Evolutionary conservation across 2,113 vertebrate genomes (phyloP).

Genomic region (Scalopus aquaticus): DNA sequence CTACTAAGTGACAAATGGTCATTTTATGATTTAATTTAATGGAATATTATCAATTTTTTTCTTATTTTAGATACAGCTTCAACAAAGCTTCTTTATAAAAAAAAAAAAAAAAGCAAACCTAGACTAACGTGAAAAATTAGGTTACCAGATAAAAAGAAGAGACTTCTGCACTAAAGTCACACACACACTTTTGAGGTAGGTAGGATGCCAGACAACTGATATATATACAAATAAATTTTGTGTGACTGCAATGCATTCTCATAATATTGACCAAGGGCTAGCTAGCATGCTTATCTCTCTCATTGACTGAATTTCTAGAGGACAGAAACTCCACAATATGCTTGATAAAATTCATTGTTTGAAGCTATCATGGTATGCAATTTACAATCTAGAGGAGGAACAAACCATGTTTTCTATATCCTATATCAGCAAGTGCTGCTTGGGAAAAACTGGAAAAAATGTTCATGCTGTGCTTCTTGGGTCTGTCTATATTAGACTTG

Average conservation of each 20-base stretch:
- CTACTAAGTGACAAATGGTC: not conserved
- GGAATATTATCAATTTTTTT: not conserved
- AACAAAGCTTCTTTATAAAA: not conserved
- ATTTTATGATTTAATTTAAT: not conserved
- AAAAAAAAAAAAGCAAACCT: not conserved
- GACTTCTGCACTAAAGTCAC: not conserved
- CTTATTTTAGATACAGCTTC: not conserved
- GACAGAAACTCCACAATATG: not conserved
- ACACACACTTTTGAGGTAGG: not conserved
- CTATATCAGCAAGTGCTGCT: not conserved
- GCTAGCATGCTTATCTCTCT: not conserved
- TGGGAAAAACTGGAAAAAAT: not conserved
- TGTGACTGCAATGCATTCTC: not conserved
- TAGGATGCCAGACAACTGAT: not conserved
- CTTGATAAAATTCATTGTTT: not conserved
- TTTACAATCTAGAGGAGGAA: not conserved
- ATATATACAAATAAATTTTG: too few species aligned
- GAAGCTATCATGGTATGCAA: not conserved
- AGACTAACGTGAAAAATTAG: not conserved
- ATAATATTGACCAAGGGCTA: not conserved
- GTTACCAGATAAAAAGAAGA: not conserved
- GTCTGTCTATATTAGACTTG: not conserved
- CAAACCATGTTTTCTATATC: not conserved
- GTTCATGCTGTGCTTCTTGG: not conserved
- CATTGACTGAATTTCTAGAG: not conserved